Conservation (phyloP, 2,797 vertebrate species). For the Notoglanidium macrostoma region DNA sequence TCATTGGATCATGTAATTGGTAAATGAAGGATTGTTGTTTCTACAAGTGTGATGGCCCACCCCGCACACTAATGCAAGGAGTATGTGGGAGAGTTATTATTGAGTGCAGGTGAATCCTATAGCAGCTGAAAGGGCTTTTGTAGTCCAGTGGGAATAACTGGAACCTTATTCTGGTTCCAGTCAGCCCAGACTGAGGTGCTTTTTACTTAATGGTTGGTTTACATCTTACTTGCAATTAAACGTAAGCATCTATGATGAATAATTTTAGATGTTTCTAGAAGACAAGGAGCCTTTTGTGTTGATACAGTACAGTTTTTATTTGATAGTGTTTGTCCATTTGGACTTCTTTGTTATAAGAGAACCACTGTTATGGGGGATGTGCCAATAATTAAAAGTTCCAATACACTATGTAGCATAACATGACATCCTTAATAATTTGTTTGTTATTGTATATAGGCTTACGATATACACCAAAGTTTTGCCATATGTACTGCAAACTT, state of each 20-base stretch:
- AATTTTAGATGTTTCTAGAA: slow-evolving; percentile 30
- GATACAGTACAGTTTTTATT: not conserved
- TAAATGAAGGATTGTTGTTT: not conserved
- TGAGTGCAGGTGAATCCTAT: slow-evolving; percentile 38
- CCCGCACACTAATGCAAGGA: slow-evolving; percentile 9
- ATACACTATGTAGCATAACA: not conserved
- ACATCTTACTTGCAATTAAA: slow-evolving; percentile 36
- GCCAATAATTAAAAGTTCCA: not conserved
- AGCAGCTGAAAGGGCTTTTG: slow-evolving; percentile 10
- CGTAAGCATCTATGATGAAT: slow-evolving; percentile 36
- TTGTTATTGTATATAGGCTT: not conserved
- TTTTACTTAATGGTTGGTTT: slow-evolving; percentile 41
- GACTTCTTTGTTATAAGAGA: not conserved
- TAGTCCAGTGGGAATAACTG: slow-evolving; percentile 45
- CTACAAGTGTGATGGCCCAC: not conserved
- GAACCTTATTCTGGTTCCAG: slow-evolving; percentile 51
- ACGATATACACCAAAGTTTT: not conserved
- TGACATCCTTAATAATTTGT: not conserved
- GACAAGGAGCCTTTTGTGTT: slow-evolving; percentile 42
- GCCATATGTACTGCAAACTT: not conserved
- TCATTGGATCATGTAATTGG: not conserved
- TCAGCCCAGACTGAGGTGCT: slow-evolving; percentile 41
- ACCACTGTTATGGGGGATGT: not conserved
- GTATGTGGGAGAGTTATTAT: slow-evolving; percentile 41
- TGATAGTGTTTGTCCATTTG: not conserved